Percentiles rank a stretch among this genome's conserved stretches.
These are phyloP conservation scores for Orthonevra nobilis DNA, from an alignment of 2,888 invertebrate genomes.

Conservation along the genomic window DNA sequence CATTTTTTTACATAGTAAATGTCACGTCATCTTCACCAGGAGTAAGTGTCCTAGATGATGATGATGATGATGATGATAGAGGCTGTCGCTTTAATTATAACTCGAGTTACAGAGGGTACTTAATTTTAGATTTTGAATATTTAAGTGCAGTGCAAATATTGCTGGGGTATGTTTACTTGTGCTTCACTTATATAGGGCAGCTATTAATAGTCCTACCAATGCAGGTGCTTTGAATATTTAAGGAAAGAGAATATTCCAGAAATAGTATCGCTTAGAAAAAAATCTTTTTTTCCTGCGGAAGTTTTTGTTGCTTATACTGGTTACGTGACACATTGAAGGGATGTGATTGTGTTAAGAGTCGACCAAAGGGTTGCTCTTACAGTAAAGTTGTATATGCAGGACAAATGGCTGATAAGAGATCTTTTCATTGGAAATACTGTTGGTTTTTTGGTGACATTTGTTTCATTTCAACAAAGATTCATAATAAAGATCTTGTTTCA, in stretches of 20 bases:
- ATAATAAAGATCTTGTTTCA: too few species aligned
- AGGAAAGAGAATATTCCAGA: not conserved
- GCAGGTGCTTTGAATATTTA: not conserved
- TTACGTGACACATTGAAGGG: too few species aligned
- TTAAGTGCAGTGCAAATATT: slow-evolving; percentile 38
- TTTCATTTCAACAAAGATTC: too few species aligned
- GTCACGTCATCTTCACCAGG: slow-evolving; percentile 26
- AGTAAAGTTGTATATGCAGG: too few species aligned
- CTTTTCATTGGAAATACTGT: too few species aligned
- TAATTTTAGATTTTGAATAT: slow-evolving; percentile 49
- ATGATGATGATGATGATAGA: not conserved
- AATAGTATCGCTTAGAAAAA: not conserved
- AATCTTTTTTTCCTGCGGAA: not conserved
- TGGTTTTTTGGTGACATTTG: too few species aligned
- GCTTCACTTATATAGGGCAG: not conserved
- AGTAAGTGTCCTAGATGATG: slow-evolving; percentile 25
- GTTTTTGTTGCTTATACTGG: not conserved
- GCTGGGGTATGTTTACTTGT: slow-evolving; percentile 10
- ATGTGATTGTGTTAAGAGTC: too few species aligned
- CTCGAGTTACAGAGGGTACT: slow-evolving; percentile 12
- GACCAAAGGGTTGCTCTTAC: too few species aligned
- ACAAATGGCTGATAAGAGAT: too few species aligned
- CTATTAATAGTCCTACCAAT: not conserved
- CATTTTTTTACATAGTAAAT: slow-evolving; percentile 30
- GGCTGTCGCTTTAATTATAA: slow-evolving; percentile 42